phyloP scores from a whole-genome alignment of 2,888 invertebrate genomes.

The Eudemis profundana region DNA sequence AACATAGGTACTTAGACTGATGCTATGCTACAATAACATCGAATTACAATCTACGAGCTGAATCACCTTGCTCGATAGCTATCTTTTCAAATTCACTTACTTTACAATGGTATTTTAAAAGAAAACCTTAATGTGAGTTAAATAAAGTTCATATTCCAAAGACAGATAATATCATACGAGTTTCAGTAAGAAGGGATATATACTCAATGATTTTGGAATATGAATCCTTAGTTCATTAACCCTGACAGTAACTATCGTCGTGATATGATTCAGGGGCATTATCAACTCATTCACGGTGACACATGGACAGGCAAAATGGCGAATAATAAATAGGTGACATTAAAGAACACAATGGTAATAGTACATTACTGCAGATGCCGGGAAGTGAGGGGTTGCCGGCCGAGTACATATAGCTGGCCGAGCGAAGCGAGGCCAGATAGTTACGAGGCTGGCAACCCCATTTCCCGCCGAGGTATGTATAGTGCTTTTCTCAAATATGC shows the following conservation, averaged over 20 bases:
- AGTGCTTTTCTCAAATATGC: too few species aligned
- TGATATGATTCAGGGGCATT: constrained; percentile 58
- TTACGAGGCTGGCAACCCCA: too few species aligned
- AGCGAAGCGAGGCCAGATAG: too few species aligned
- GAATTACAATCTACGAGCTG: background rate
- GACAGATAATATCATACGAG: background rate
- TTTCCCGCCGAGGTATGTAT: too few species aligned
- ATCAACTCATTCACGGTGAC: constrained; percentile 51
- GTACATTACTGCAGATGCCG: too few species aligned
- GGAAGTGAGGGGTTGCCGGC: too few species aligned
- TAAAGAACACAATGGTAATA: too few species aligned
- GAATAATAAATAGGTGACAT: constrained; percentile 9
- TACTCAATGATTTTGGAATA: constrained; percentile 66
- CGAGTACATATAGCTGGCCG: too few species aligned
- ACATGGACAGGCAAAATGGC: constrained; percentile 45
- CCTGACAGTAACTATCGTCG: constrained; percentile 63
- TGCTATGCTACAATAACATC: background rate
- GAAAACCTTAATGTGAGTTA: background rate
- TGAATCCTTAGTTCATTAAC: constrained; percentile 63
- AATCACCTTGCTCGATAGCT: background rate
- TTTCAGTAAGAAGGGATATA: constrained; percentile 42
- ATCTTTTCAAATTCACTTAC: background rate
- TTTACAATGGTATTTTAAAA: background rate
- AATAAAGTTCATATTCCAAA: background rate
- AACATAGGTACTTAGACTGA: too few species aligned